phyloP scores from a whole-genome alignment of 2,797 vertebrate genomes.

The Enteromius viviparus region DNA sequence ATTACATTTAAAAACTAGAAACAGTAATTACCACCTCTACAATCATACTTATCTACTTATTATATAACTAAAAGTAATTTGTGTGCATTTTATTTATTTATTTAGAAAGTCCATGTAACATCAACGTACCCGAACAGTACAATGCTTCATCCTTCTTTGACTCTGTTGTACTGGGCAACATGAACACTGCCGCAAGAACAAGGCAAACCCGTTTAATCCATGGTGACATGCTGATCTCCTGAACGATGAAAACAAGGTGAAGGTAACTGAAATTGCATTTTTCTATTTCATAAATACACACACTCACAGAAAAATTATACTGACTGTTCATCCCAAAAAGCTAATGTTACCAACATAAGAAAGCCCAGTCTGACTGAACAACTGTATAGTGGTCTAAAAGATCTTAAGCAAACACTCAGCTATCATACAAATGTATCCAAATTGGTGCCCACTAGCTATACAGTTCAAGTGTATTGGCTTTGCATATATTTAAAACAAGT shows the following conservation, averaged over 20 bases:
- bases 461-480: background rate
- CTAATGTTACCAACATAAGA: background rate
- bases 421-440: constrained; percentile 1
- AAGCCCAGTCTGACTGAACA: background rate
- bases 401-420: background rate
- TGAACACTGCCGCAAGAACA: constrained; percentile 56
- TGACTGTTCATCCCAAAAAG: background rate
- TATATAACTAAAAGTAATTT: background rate
- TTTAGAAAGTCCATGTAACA: background rate
- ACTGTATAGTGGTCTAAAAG: background rate
- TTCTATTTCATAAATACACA: constrained; percentile 22
- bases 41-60: background rate
- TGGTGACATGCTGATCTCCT: constrained; percentile 65
- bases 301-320: background rate
- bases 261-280: background rate
- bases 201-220: constrained; percentile 62
- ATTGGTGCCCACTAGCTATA: background rate
- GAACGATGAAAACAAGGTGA: constrained; percentile 25
- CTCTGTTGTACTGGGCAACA: constrained; percentile 56
- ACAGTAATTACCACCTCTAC: background rate
- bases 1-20: background rate
- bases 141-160: constrained; percentile 69
- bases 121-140: constrained; percentile 76
- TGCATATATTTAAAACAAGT: constrained; percentile 2
- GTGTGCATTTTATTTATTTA: background rate